Evolutionary conservation across 35 echinoderm and acorn worm species (phyloP), one percentile per base, ranked within the genome.

Genomic region (Ophiothrix spiculata): DNA sequence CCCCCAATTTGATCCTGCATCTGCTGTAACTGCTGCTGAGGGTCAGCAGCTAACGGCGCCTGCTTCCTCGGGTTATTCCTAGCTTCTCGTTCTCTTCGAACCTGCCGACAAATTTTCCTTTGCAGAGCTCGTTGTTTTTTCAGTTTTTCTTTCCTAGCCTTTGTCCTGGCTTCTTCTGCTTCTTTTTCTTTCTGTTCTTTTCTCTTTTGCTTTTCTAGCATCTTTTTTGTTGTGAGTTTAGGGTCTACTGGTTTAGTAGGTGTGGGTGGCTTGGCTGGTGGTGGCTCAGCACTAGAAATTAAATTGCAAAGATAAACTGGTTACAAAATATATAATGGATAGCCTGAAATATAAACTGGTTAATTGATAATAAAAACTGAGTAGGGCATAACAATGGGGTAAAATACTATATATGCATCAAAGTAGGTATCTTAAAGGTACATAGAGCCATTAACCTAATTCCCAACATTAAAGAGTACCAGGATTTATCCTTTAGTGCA

Each of bases 81-180:
- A 0, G 84, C 79, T 31, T 87, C 75, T 36, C 90, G 77, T 63
- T 83, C 90, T 81, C 85, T 89, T 85, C 85, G 86, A 25, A 92
- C 94, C 56, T 97, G 90, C 64, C 84, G 83, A 11, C 92, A 36
- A 32, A 93, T 32, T 60, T 93, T 93, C 13, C 85, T 56, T 42
- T 97, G 94, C 88, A 87, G 87, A 23, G 94, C 94, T 14, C 86
- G 79, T 73, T 93, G 91, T 38, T 98, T 93, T 83, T 90, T 93
- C 42, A 81, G 93, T 37, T 87, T 88, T 46, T 91, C 89, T 87
- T 92, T 80, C 40, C 37, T 17, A 2, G 84, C 87, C 81, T 98
- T 98, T 73, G 80, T 94, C 38, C 78, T 83, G 63, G 85, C 92
- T 74, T 86, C 95, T 75, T 69, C 60, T 69, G 60, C 60, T n/a